phyloP scores from a whole-genome alignment of 1,140 invertebrate species.

The Hycleus cichorii region DNA sequence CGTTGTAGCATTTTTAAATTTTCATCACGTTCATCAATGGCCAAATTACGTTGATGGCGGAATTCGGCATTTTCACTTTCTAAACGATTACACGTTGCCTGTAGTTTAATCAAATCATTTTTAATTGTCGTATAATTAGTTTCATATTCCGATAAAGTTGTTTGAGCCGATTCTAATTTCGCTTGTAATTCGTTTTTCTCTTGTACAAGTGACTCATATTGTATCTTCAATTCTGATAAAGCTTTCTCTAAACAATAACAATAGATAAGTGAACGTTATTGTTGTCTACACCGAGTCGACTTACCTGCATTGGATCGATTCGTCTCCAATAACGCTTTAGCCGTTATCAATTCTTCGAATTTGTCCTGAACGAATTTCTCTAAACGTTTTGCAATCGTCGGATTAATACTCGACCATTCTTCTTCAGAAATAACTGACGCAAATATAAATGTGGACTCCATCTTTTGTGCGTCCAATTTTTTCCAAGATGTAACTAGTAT shows the following conservation, averaged over 20 bases:
- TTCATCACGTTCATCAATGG: conserved; percentile 64
- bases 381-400: conserved; percentile 49
- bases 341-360: conserved; percentile 61
- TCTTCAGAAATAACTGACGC: conserved; percentile 34
- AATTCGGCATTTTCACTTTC: conserved; percentile 49
- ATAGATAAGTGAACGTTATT: conserved; percentile 1
- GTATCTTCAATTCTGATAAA: conserved; percentile 49
- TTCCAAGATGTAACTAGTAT: too few relatives aligned
- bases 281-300: conserved; percentile 11
- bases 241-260: conserved; percentile 49
- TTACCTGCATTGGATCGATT: conserved; percentile 53
- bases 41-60: conserved; percentile 53
- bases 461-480: background rate
- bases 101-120: conserved; percentile 54
- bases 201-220: conserved; percentile 49
- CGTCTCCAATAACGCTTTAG: conserved; percentile 59
- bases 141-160: conserved; percentile 54
- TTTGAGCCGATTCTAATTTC: conserved; percentile 55
- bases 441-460: conserved; percentile 25
- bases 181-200: conserved; percentile 56
- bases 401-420: conserved; percentile 46
- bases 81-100: conserved; percentile 48
- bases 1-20: conserved; percentile 60
- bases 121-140: conserved; percentile 52
- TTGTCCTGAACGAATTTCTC: conserved; percentile 53